phyloP scores from a whole-genome alignment of 2,797 vertebrate species.

The Girardinus metallicus region DNA sequence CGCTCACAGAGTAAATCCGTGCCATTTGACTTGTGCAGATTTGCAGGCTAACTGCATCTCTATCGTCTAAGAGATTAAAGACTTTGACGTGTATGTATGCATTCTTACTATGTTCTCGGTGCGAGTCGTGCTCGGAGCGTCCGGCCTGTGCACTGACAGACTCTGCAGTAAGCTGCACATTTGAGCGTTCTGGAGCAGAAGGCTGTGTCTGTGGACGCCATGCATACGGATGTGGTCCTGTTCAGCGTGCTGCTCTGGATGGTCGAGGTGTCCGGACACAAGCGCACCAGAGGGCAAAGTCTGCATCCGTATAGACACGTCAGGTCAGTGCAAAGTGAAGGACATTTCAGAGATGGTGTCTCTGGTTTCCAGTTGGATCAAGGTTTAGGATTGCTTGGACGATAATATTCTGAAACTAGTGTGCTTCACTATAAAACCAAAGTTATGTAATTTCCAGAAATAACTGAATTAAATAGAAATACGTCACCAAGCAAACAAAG shows the following conservation, averaged over 20 bases:
- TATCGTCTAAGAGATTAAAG: slow-evolving; percentile 84
- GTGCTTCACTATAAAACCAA: neutral
- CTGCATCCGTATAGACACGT: slow-evolving; percentile 81
- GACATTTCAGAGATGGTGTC: neutral
- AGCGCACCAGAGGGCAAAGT: slow-evolving; percentile 63
- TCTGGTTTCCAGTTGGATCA: neutral
- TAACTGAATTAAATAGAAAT: neutral
- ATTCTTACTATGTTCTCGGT: slow-evolving; percentile 71
- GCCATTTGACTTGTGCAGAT: slow-evolving; percentile 88
- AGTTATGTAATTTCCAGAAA: neutral
- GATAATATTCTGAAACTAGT: slow-evolving; percentile 3
- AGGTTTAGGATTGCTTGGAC: slow-evolving; percentile 15
- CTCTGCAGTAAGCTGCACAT: slow-evolving; percentile 57
- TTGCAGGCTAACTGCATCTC: slow-evolving; percentile 88
- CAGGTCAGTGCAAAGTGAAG: slow-evolving; percentile 75
- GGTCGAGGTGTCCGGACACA: slow-evolving; percentile 78
- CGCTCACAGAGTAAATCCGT: slow-evolving; percentile 82
- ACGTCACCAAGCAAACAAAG: neutral
- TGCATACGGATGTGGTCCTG: slow-evolving; percentile 83
- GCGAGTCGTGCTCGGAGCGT: slow-evolving; percentile 72
- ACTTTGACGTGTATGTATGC: slow-evolving; percentile 71
- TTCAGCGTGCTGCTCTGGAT: slow-evolving; percentile 83
- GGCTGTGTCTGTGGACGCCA: slow-evolving; percentile 72
- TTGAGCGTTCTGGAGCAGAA: slow-evolving; percentile 67
- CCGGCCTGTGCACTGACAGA: slow-evolving; percentile 67